Conservation (phyloP, 2,888 invertebrate species). For the Trissolcus brochymenae region DNA sequence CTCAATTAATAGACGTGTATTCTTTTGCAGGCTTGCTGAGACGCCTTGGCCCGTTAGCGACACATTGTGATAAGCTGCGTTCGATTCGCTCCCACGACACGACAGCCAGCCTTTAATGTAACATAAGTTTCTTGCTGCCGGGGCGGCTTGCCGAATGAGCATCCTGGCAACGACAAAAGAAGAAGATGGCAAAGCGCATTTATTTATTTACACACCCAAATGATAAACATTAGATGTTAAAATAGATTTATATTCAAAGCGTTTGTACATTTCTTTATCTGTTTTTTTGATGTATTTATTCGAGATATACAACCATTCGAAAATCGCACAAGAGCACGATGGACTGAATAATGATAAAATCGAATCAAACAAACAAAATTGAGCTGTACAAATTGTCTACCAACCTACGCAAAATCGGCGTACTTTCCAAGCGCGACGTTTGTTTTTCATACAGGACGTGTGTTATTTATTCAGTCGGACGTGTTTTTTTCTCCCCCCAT, state of each 20-base stretch:
- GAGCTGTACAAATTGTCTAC: too few species aligned
- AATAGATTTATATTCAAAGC: slow-evolving; percentile 9
- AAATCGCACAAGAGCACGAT: not conserved
- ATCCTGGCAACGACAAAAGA: slow-evolving; percentile 10
- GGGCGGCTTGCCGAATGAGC: slow-evolving; percentile 15
- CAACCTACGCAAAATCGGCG: slow-evolving; percentile 14
- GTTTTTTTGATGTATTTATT: slow-evolving; percentile 19
- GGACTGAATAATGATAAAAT: slow-evolving; percentile 16
- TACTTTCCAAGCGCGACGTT: slow-evolving; percentile 19
- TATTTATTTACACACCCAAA: slow-evolving; percentile 36
- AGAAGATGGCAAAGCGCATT: slow-evolving; percentile 35
- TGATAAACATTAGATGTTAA: slow-evolving; percentile 12
- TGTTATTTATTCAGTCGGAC: slow-evolving; percentile 36
- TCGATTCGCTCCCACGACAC: slow-evolving; percentile 47
- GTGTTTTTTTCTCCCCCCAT: slow-evolving; percentile 9
- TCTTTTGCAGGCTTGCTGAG: slow-evolving; percentile 63
- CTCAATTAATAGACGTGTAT: slow-evolving; percentile 3
- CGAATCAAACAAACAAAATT: not conserved
- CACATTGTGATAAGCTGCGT: slow-evolving; percentile 63
- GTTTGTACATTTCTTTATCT: slow-evolving; percentile 6
- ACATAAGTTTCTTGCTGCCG: slow-evolving; percentile 37
- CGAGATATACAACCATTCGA: slow-evolving; percentile 9
- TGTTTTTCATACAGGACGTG: slow-evolving; percentile 17
- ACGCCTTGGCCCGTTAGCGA: slow-evolving; percentile 34
- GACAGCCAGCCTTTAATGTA: slow-evolving; percentile 40